Evolutionary conservation across 1,140 invertebrate genomes (phyloP), one percentile per base, ranked within the genome.

Genomic region (Notospermus geniculatus): DNA sequence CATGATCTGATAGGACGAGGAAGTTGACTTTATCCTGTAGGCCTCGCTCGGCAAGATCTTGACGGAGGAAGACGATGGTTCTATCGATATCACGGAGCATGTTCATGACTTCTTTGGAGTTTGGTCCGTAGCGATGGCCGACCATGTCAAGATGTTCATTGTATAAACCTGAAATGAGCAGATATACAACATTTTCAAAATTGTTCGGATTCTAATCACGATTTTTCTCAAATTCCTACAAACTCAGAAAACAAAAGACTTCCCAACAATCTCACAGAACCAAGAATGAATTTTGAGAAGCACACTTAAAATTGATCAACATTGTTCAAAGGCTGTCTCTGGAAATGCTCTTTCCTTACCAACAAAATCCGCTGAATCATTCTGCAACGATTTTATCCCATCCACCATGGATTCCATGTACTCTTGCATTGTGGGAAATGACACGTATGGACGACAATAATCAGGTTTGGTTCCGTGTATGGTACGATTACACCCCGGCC

Each of bases 1-100:
- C 82, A 67, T 83, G 82, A 63, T 84, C 83, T 43, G 81, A 80
- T 22, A 82, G 58, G 23, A 84, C 73, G 22, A 84, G 69, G 23
- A 84, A 61, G 70, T 83, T 80, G n/a, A 83, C 74, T 27, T 64
- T 61, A 59, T 72, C 58, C 11, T 58, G 13, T 9, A 72, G 43
- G n/a, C 59, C 50, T 30, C 55, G 11, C 19, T 39, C 17, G 39
- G 66, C 57, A 11, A 76, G 28, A 22, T 68, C 58, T 15, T 74
- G 63, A 32, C 73, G 63, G 7, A 80, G 61, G 50, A 67, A 64
- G 22, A 64, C 58, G 13, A 79, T 67, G 17, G 67, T 70, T 19
- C 63, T 62, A 52, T 79, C 72, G 7, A 77, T 63, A 52, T 76
- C 64, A 2, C 41, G 9, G 19, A 78, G 46, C 13, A 65, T 62